These are phyloP conservation scores for Goniozus legneri DNA, from an alignment of 1,140 invertebrate genomes.

Conservation along the genomic window DNA sequence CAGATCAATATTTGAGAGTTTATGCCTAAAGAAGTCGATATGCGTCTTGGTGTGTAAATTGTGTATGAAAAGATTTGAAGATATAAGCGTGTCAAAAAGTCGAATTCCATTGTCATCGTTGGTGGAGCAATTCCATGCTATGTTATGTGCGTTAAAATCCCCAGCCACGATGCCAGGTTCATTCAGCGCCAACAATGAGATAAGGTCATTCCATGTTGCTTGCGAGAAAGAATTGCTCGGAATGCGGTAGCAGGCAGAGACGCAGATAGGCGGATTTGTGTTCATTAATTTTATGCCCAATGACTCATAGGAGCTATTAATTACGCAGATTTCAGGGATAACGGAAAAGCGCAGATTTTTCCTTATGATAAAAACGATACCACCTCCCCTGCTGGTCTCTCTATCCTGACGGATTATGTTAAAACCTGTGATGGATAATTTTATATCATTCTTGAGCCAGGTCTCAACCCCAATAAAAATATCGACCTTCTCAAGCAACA, in stretches of 20 bases:
- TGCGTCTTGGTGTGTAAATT: background rate
- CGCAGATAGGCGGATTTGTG: background rate
- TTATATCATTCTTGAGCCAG: background rate
- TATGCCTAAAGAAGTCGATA: background rate
- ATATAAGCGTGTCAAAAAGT: background rate
- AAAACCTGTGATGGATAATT: background rate
- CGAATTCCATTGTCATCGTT: background rate
- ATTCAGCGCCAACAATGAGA: background rate
- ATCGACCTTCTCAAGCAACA: background rate
- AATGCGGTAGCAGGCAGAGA: background rate
- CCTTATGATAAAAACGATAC: background rate
- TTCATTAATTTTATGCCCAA: background rate
- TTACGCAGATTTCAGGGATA: background rate
- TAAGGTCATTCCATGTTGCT: background rate
- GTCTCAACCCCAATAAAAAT: constrained; percentile 4
- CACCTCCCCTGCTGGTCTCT: background rate
- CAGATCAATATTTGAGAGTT: constrained; percentile 8
- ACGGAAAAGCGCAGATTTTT: background rate
- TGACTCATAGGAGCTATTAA: background rate
- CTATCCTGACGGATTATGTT: background rate
- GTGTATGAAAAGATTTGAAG: background rate
- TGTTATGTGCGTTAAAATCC: constrained; percentile 8
- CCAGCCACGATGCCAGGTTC: background rate
- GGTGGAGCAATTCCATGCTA: background rate
- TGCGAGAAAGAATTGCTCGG: background rate